Conservation (phyloP, 2,797 vertebrate species). For the Remorina albescens region DNA sequence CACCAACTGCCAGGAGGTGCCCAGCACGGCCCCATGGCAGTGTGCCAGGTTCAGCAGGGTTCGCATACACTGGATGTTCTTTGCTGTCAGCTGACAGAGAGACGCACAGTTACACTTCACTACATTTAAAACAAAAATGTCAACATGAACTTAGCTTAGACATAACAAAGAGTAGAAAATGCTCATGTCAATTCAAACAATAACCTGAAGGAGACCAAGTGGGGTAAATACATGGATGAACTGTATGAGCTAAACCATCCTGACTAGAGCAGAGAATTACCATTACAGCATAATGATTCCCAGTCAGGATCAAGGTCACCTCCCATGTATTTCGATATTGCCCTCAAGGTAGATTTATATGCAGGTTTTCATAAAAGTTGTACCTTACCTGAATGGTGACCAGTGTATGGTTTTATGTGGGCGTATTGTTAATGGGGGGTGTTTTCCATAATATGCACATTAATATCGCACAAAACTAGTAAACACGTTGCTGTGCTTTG, state of each 20-base stretch:
- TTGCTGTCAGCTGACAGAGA: slow-evolving; percentile 91
- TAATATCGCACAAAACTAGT: slow-evolving; percentile 8
- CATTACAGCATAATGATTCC: slow-evolving; percentile 19
- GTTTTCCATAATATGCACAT: slow-evolving; percentile 17
- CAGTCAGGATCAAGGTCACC: slow-evolving; percentile 30
- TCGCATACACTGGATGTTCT: slow-evolving; percentile 99
- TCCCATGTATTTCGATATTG: background rate
- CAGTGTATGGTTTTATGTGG: slow-evolving; percentile 14
- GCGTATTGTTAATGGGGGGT: background rate
- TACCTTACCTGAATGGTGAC: background rate
- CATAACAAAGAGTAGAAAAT: background rate
- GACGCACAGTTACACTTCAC: slow-evolving; percentile 15
- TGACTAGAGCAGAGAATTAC: slow-evolving; percentile 5
- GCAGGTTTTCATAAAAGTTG: background rate
- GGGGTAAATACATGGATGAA: background rate
- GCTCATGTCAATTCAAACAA: background rate
- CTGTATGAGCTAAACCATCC: background rate
- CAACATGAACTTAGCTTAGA: background rate
- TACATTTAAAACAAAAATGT: background rate
- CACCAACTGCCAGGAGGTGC: slow-evolving; percentile 98
- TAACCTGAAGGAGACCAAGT: background rate
- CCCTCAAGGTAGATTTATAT: slow-evolving; percentile 22
- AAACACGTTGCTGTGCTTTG: slow-evolving; percentile 15
- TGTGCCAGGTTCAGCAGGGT: slow-evolving; percentile 97
- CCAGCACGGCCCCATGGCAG: slow-evolving; percentile 95